These are phyloP conservation scores for Eumaeus atala DNA, from an alignment of 1,140 invertebrate species.

Conservation along the genomic window DNA sequence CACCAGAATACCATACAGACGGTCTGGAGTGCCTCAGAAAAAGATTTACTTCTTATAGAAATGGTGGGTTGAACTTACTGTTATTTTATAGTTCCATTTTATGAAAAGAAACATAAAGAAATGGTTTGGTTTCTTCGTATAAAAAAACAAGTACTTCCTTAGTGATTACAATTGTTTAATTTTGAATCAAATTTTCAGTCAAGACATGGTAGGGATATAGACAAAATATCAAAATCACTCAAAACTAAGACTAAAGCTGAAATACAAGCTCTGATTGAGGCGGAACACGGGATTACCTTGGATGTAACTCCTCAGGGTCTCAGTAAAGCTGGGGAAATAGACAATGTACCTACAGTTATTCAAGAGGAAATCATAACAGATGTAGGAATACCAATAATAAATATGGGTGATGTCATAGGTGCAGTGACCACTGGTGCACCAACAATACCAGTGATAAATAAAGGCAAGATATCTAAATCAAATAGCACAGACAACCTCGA, in stretches of 20 bases:
- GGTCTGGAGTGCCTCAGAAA: slow-evolving; percentile 75
- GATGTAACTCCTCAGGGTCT: slow-evolving; percentile 39
- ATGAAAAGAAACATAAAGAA: background rate
- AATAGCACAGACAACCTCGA: slow-evolving; percentile 20
- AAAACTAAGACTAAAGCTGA: slow-evolving; percentile 78
- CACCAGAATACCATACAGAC: slow-evolving; percentile 29
- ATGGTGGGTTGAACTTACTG: slow-evolving; percentile 60
- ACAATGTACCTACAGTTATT: slow-evolving; percentile 38
- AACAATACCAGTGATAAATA: slow-evolving; percentile 53
- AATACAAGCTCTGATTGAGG: slow-evolving; percentile 72
- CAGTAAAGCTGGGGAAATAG: slow-evolving; percentile 36
- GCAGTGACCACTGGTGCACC: slow-evolving; percentile 72
- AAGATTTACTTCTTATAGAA: slow-evolving; percentile 75
- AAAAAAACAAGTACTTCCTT: background rate
- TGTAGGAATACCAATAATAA: slow-evolving; percentile 46
- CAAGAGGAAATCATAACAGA: slow-evolving; percentile 61
- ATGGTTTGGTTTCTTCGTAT: slow-evolving; percentile 14
- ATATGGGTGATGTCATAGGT: slow-evolving; percentile 72
- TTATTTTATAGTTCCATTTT: background rate
- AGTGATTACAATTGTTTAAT: slow-evolving; percentile 1
- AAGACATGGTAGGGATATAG: slow-evolving; percentile 78
- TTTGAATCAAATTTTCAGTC: slow-evolving; percentile 56
- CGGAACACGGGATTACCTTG: slow-evolving; percentile 60
- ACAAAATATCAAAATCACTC: slow-evolving; percentile 78
- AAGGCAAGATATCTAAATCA: slow-evolving; percentile 28